phyloP scores from a whole-genome alignment of 2,797 vertebrate species.

The Phalanger gymnotis region DNA sequence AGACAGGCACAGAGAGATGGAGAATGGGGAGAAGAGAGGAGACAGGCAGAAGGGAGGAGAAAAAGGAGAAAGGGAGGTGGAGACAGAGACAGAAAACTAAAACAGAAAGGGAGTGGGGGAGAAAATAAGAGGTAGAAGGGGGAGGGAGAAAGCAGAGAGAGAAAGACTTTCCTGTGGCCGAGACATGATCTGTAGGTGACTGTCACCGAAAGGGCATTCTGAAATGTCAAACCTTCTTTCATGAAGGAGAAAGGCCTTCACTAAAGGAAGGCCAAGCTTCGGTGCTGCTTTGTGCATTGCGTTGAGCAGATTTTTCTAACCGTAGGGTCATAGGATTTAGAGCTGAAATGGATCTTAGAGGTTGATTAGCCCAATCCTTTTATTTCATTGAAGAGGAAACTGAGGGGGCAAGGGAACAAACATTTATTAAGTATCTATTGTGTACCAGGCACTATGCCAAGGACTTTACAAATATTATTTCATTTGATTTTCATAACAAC shows the following conservation, averaged over 20 bases:
- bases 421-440: background rate
- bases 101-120: background rate
- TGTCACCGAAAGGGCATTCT: background rate
- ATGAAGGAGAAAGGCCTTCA: background rate
- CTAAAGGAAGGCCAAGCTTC: background rate
- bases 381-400: background rate
- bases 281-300: background rate
- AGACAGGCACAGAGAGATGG: background rate
- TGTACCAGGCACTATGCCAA: background rate
- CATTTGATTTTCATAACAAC: background rate
- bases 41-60: background rate
- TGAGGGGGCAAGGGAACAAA: background rate
- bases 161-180: background rate
- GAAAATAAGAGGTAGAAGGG: background rate
- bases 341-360: background rate
- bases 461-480: background rate
- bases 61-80: background rate
- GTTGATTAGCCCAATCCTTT: background rate
- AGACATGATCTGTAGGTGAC: background rate
- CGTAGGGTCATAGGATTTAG: background rate
- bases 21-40: background rate
- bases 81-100: background rate
- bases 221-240: background rate
- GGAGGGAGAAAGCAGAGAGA: background rate
- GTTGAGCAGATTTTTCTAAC: background rate